These are phyloP conservation scores for Drosophila neonasuta DNA, from an alignment of 2,888 invertebrate genomes.

Conservation along the genomic window DNA sequence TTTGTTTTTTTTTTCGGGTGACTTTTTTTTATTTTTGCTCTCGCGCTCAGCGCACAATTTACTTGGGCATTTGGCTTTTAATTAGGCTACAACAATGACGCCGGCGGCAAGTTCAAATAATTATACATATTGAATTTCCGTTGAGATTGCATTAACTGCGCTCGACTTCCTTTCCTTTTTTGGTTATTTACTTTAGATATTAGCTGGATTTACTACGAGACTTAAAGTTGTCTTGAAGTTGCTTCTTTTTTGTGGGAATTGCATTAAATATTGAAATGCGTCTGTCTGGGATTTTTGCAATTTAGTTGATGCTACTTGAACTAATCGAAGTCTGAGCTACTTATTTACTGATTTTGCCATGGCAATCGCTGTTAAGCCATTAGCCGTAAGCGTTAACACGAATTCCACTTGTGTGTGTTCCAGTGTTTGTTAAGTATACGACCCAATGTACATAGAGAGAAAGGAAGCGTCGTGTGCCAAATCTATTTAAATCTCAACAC, in stretches of 20 bases:
- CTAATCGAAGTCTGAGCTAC: conserved; percentile 11
- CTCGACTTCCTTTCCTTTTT: conserved; percentile 18
- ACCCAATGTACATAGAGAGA: conserved; percentile 6
- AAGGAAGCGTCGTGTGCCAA: conserved; percentile 25
- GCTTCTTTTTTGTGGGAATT: neutral
- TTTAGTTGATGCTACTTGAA: conserved; percentile 4
- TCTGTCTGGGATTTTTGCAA: conserved; percentile 1
- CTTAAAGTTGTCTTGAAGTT: conserved; percentile 1
- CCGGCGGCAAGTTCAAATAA: conserved; percentile 34
- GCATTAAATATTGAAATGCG: conserved; percentile 1
- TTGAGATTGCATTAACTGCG: conserved; percentile 44
- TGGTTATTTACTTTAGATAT: conserved; percentile 4
- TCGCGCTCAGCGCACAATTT: conserved; percentile 37
- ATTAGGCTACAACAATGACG: conserved; percentile 67
- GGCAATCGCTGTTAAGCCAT: conserved; percentile 13
- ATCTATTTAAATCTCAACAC: conserved; percentile 55
- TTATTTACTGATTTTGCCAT: conserved; percentile 12
- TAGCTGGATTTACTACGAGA: neutral
- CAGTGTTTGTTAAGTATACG: conserved; percentile 26
- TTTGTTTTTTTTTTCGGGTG: conserved; percentile 7
- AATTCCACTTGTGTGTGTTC: neutral
- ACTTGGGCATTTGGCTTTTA: conserved; percentile 61
- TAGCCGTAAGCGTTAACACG: conserved; percentile 25
- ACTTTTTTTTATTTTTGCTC: conserved; percentile 29
- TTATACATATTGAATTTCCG: conserved; percentile 48